Evolutionary conservation across 2,797 vertebrate genomes (phyloP).

Genomic region (Sebastes itinus): DNA sequence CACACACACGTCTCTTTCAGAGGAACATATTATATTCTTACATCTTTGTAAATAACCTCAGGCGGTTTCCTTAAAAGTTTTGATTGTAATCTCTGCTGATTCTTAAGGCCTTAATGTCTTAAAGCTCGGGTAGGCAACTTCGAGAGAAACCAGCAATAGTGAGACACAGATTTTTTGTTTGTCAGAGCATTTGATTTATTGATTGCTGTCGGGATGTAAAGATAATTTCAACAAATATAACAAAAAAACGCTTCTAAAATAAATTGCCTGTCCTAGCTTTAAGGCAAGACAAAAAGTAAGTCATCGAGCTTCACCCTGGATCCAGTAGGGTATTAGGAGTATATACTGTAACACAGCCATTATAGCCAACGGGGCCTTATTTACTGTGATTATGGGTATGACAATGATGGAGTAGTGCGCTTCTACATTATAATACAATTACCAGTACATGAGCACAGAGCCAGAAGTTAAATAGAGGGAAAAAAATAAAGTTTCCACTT

Average conservation of each 20-base stretch:
- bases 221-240: not conserved
- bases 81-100: conserved; percentile 21
- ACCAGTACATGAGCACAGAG: not conserved
- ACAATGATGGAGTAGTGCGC: conserved; percentile 14
- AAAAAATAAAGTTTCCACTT: not conserved
- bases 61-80: conserved; percentile 1
- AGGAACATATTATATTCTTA: not conserved
- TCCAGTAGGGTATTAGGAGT: not conserved
- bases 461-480: not conserved
- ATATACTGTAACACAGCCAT: conserved; percentile 3
- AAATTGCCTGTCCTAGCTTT: not conserved
- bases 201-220: not conserved
- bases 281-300: not conserved
- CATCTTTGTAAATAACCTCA: not conserved
- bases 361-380: conserved; percentile 6
- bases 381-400: conserved; percentile 25
- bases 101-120: not conserved
- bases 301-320: not conserved
- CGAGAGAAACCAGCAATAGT: not conserved
- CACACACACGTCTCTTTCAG: not conserved
- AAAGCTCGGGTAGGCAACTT: not conserved
- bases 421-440: conserved; percentile 7
- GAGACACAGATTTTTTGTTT: not conserved
- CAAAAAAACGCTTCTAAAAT: not conserved
- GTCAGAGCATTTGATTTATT: not conserved